A percentile compares a stretch with the other conserved stretches of the same genome.
phyloP scores from a whole-genome alignment of 2,888 invertebrate genomes.

The Branchellion lobata region DNA sequence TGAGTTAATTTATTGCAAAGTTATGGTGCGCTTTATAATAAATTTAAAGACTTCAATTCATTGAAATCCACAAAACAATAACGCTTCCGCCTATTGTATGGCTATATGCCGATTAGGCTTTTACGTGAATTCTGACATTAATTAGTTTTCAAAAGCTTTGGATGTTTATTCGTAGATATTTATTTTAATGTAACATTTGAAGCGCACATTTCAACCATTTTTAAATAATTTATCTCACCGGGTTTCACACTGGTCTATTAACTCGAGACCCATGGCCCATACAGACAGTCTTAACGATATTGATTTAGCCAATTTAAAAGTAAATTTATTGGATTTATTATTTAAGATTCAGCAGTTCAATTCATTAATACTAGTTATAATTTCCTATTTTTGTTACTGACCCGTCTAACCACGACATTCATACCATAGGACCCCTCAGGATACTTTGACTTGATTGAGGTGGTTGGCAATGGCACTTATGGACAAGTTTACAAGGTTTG shows the following conservation, averaged over 20 bases:
- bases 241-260: conserved; percentile 1
- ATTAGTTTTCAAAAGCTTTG: neutral
- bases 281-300: conserved; percentile 33
- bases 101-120: neutral
- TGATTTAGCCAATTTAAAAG: conserved; percentile 36
- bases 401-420: neutral
- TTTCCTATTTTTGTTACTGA: neutral
- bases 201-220: neutral
- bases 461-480: conserved; percentile 44
- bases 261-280: conserved; percentile 15
- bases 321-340: neutral
- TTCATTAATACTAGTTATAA: neutral
- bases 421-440: conserved; percentile 42
- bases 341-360: conserved; percentile 10
- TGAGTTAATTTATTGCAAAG: neutral
- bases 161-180: neutral
- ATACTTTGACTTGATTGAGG: conserved; percentile 43
- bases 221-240: conserved; percentile 10
- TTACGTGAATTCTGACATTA: neutral
- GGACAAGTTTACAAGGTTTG: conserved; percentile 42
- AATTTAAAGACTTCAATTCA: conserved; percentile 16
- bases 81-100: conserved; percentile 14
- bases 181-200: neutral
- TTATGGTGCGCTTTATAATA: neutral
- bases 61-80: neutral